Evolutionary conservation across 2,113 vertebrate species (phyloP), one percentile per base, ranked within the genome.

Genomic region (Eurypyga helias): DNA sequence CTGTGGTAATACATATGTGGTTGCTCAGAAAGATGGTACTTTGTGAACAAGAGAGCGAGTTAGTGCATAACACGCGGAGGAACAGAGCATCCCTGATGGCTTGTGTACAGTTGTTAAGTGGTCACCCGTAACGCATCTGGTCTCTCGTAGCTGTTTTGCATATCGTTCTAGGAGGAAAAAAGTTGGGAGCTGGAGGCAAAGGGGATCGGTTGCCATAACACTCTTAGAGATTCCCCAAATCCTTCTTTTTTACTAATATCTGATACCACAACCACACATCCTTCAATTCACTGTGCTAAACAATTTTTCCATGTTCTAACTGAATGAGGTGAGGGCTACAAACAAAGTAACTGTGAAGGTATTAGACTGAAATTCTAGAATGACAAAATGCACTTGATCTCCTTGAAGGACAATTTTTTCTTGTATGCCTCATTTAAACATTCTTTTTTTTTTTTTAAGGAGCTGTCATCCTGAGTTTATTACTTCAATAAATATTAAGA

Each of bases 401-500:
- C 46, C 19, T 85, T 57, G 48, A 79, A 91, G 23, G 36, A 28
- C 4, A 19, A 0, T 7, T 38, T 77, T 60, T 77, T 77, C 46
- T 87, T 64, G 4, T 67, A 33, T 78, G 29, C 9, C 3, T 73
- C 5, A 60, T 75, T 84, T 67, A 89, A 87, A 43, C 9, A 8
- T 58, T 62, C 1, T 16, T 29, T 52, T 31, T 3, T 36, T 33
- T 71, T 71, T 76, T 67, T 45, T 36, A 24, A 46, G 26, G 14
- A 72, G 4, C 12, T 11, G 1, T 72, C 19, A 38, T 65, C 5
- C 25, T 86, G 54, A 62, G 17, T 65, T 82, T 87, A 71, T 62
- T 96, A 28, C 41, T 48, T 72, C 41, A 87, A 34, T 83, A 89
- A 85, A 85, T 89, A 95, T 69, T 94, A 70, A 88, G 31, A 52